A percentile compares a stretch with the other conserved stretches of the same genome.
phyloP scores from a whole-genome alignment of 2,888 invertebrate genomes.

The Hemicrepidius hirtus region DNA sequence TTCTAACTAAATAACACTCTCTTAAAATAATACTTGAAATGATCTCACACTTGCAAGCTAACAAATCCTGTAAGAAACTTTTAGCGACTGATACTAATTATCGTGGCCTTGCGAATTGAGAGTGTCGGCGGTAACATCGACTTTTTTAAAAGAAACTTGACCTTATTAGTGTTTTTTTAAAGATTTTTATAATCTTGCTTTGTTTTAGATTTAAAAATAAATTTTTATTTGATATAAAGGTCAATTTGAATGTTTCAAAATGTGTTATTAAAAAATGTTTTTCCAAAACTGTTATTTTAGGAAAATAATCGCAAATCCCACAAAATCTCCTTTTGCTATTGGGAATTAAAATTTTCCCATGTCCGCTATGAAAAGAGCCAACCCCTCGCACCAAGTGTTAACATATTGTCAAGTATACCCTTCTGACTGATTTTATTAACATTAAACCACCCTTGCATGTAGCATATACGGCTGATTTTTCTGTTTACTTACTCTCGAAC shows the following conservation, averaged over 20 bases:
- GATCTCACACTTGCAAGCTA: not conserved
- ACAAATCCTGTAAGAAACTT: no score
- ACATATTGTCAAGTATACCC: constrained; percentile 49
- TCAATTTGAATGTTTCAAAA: no score
- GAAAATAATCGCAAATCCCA: not conserved
- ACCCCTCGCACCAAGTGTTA: constrained; percentile 43
- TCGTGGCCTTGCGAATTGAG: not conserved
- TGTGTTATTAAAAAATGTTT: no score
- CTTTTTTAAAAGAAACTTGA: not conserved
- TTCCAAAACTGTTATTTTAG: no score
- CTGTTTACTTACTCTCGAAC: constrained; percentile 19
- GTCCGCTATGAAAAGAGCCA: constrained; percentile 34
- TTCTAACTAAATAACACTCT: not conserved
- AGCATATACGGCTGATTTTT: constrained; percentile 9
- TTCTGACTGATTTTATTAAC: constrained; percentile 44
- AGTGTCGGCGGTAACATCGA: constrained; percentile 7
- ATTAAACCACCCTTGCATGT: constrained; percentile 29
- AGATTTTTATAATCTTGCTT: not conserved
- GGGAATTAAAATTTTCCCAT: constrained; percentile 46
- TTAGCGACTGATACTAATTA: not conserved
- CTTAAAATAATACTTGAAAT: not conserved
- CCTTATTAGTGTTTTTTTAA: constrained; percentile 5
- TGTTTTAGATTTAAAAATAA: no score
- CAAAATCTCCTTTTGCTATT: not conserved
- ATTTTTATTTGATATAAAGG: no score